A percentile compares a stretch with the other conserved stretches of the same genome.
Evolutionary conservation across 2,888 invertebrate genomes (phyloP).

Genomic region (Sicus ferrugineus): DNA sequence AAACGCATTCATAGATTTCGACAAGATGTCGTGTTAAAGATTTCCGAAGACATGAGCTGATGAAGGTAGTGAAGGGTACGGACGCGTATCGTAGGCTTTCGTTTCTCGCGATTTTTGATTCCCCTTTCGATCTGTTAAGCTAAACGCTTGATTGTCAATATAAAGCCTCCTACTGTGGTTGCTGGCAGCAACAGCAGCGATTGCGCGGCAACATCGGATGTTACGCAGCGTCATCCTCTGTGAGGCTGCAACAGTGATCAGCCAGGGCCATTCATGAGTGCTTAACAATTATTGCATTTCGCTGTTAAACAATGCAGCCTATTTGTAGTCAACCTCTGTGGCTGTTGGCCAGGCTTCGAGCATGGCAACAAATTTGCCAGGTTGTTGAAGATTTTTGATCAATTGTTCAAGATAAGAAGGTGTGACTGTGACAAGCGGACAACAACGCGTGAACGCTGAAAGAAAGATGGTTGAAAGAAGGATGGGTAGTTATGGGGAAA

Average conservation of each 20-base stretch:
- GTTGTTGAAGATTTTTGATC: slow-evolving; percentile 33
- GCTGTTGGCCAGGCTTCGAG: neutral
- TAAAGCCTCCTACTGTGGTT: slow-evolving; percentile 26
- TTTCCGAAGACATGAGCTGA: slow-evolving; percentile 15
- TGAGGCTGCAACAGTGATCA: neutral
- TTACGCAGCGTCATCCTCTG: neutral
- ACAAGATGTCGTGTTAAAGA: slow-evolving; percentile 30
- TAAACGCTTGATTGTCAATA: slow-evolving; percentile 28
- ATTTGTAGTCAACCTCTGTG: slow-evolving; percentile 16
- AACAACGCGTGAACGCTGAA: slow-evolving; percentile 17
- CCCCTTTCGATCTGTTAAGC: slow-evolving; percentile 4
- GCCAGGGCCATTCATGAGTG: neutral
- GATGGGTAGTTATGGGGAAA: too few species aligned
- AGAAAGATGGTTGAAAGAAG: neutral
- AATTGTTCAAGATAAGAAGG: slow-evolving; percentile 32
- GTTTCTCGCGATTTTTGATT: neutral
- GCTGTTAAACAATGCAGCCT: slow-evolving; percentile 41
- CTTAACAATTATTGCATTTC: slow-evolving; percentile 45
- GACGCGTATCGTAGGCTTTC: neutral
- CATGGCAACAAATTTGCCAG: slow-evolving; percentile 30
- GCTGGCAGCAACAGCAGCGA: slow-evolving; percentile 6
- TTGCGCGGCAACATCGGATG: neutral
- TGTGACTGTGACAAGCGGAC: slow-evolving; percentile 28
- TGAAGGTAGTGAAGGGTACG: too few species aligned
- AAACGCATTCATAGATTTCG: slow-evolving; percentile 26